Conservation (phyloP, 2,113 vertebrate genomes). For the Felis chaus region DNA sequence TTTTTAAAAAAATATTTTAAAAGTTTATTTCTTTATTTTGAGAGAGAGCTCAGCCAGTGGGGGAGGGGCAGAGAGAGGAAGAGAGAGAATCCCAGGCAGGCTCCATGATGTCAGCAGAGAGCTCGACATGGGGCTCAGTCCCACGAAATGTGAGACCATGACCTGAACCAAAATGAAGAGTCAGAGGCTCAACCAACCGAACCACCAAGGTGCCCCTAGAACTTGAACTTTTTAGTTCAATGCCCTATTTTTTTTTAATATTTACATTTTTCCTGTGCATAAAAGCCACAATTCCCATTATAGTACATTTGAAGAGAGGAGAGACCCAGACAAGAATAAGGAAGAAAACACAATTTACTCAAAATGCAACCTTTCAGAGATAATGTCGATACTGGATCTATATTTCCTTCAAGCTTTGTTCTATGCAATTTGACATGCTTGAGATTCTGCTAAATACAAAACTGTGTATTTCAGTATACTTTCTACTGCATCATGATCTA, state of each 20-base stretch:
- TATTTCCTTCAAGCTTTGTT: constrained; percentile 25
- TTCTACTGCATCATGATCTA: background rate
- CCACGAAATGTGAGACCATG: too few species aligned
- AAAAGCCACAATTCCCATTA: background rate
- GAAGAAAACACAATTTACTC: background rate
- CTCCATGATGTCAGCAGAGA: too few species aligned
- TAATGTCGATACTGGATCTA: background rate
- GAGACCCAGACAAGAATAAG: background rate
- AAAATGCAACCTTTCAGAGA: background rate
- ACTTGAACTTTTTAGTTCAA: constrained; percentile 19
- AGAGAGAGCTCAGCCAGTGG: too few species aligned
- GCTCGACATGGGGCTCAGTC: too few species aligned
- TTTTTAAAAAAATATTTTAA: too few species aligned
- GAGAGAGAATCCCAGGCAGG: too few species aligned
- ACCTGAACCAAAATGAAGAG: too few species aligned
- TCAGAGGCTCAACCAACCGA: too few species aligned
- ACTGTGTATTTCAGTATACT: background rate
- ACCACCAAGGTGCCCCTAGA: background rate
- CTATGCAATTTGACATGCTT: constrained; percentile 1
- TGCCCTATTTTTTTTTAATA: background rate
- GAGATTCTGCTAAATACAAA: constrained; percentile 33
- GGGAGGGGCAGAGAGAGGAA: too few species aligned
- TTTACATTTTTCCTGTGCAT: background rate
- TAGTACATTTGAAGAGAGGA: background rate
- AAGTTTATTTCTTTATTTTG: too few species aligned